phyloP scores from a whole-genome alignment of 2,113 vertebrate species.

The Rhynchomys soricoides region DNA sequence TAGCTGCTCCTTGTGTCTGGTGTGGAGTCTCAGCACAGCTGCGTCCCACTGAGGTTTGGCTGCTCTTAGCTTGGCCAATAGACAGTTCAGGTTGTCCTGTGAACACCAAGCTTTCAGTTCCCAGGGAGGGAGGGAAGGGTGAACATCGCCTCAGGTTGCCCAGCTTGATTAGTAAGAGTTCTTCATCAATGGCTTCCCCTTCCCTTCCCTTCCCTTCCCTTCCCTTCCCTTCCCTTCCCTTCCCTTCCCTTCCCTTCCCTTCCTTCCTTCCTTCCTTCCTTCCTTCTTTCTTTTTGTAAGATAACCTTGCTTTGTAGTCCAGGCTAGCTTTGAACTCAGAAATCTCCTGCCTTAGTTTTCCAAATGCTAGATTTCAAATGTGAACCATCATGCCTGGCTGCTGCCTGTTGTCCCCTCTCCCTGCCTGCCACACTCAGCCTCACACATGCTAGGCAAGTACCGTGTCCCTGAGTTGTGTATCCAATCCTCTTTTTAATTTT shows the following conservation, averaged over 20 bases:
- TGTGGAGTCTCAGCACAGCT: slow-evolving; percentile 59
- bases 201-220: too few relatives aligned
- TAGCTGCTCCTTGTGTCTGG: slow-evolving; percentile 83
- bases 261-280: not conserved
- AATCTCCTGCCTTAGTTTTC: not conserved
- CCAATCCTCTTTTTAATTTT: not conserved
- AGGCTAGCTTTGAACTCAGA: not conserved
- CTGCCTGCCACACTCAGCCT: not conserved
- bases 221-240: not conserved
- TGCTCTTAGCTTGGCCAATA: slow-evolving; percentile 82
- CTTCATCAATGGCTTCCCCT: not conserved
- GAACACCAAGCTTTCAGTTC: not conserved
- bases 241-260: too few relatives aligned
- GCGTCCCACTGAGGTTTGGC: slow-evolving; percentile 80
- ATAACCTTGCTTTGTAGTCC: not conserved
- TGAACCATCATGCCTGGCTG: not conserved
- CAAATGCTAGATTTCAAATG: not conserved
- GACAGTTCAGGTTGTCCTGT: slow-evolving; percentile 85
- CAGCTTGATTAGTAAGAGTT: not conserved
- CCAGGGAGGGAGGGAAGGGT: not conserved
- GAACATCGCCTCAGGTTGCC: not conserved
- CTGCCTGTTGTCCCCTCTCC: not conserved
- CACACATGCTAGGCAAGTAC: not conserved
- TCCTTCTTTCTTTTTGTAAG: not conserved
- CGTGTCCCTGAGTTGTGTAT: not conserved